These are phyloP conservation scores for Lytechinus pictus DNA, from an alignment of 35 echinoderm and acorn worm genomes.

Conservation along the genomic window DNA sequence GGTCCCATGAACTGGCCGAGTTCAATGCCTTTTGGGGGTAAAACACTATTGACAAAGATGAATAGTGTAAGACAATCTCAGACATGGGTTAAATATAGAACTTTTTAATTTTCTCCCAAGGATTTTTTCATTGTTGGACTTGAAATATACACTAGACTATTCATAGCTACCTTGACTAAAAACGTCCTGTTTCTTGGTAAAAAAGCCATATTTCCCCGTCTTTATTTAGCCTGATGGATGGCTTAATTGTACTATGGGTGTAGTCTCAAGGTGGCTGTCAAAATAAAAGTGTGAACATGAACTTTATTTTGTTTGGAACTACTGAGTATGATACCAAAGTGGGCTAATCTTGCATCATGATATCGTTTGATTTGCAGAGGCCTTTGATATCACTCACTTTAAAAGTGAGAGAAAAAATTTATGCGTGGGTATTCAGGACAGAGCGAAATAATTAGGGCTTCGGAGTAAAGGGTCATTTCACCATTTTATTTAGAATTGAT, in stretches of 20 bases:
- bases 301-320: neutral
- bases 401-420: neutral
- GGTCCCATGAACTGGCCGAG: neutral
- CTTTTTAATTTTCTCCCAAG: constrained; percentile 15
- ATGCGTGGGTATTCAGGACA: neutral
- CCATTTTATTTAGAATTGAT: neutral
- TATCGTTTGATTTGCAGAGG: neutral
- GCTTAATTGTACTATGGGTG: neutral
- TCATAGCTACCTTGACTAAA: neutral
- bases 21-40: neutral
- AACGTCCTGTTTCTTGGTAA: neutral
- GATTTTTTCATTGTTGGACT: neutral
- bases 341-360: neutral
- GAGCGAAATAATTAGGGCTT: neutral
- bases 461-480: neutral
- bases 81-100: constrained; percentile 16
- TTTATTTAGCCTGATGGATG: neutral
- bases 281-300: neutral
- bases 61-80: constrained; percentile 3
- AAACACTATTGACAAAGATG: constrained; percentile 27
- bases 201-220: neutral
- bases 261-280: neutral
- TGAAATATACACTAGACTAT: constrained; percentile 21
- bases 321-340: neutral
- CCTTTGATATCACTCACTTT: neutral